phyloP scores from a whole-genome alignment of 2,113 vertebrate genomes.

The Rhea americana region DNA sequence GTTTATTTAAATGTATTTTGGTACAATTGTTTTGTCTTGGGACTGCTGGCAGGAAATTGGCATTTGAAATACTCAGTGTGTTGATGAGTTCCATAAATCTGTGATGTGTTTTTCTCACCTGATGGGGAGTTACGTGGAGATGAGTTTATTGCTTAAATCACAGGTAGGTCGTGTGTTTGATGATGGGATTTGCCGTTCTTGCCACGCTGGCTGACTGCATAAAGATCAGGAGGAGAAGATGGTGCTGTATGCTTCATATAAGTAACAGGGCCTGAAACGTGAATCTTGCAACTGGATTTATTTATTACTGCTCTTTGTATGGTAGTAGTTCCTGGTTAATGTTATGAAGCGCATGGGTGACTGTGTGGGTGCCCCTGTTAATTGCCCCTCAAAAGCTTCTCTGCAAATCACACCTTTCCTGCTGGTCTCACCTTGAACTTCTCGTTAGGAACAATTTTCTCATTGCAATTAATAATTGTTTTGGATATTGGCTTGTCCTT shows the following conservation, averaged over 20 bases:
- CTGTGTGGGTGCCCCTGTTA: not conserved
- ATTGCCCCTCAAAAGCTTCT: not conserved
- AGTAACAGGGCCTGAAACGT: not conserved
- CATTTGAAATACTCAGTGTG: not conserved
- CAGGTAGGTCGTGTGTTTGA: not conserved
- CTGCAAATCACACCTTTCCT: not conserved
- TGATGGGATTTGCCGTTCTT: not conserved
- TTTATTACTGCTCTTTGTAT: not conserved
- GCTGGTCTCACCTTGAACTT: not conserved
- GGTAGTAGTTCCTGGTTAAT: not conserved
- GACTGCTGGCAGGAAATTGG: not conserved
- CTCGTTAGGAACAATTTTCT: not conserved
- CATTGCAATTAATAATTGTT: not conserved
- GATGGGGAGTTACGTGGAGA: not conserved
- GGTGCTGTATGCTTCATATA: not conserved
- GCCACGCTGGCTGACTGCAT: not conserved
- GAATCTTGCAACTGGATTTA: not conserved
- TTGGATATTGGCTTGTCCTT: not conserved
- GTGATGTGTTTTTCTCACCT: not conserved
- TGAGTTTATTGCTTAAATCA: not conserved
- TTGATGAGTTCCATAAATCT: not conserved
- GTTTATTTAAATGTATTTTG: constrained; percentile 13
- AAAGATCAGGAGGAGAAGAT: not conserved
- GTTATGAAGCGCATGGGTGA: not conserved
- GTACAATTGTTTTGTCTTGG: not conserved